Evolutionary conservation across 2,113 vertebrate genomes (phyloP).

Genomic region (Protobothrops mucrosquamatus): DNA sequence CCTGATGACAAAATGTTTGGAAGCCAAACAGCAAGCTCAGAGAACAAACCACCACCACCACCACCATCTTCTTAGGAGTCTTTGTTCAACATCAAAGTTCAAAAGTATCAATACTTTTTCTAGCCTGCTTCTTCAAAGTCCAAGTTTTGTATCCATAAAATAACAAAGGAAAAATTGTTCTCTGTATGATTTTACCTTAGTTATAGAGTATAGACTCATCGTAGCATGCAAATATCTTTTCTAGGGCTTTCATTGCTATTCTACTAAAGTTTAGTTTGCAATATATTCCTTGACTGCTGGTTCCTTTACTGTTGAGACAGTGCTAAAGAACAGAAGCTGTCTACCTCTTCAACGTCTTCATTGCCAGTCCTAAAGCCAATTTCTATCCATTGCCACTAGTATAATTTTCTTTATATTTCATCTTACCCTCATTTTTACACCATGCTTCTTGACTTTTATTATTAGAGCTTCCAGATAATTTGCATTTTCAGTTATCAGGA

Average conservation of each 20-base stretch:
- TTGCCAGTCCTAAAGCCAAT: neutral
- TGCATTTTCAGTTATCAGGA: neutral
- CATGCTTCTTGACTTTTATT: neutral
- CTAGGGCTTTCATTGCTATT: neutral
- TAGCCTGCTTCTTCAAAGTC: no score
- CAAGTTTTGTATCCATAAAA: no score
- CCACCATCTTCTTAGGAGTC: no score
- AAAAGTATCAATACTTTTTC: no score
- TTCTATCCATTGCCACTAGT: neutral
- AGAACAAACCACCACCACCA: no score
- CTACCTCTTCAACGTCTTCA: neutral
- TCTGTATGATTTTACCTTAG: no score
- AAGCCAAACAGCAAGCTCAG: no score
- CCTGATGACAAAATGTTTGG: no score
- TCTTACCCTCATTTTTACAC: neutral
- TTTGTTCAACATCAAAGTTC: no score
- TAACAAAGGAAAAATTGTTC: no score
- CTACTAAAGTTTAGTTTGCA: neutral
- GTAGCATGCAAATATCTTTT: neutral
- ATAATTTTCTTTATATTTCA: neutral
- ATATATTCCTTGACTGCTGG: neutral
- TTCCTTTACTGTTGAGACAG: neutral
- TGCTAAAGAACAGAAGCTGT: neutral
- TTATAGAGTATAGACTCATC: no score
- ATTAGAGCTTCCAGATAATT: neutral